Conservation (phyloP, 2,888 invertebrate genomes). For the Idaea biselata region DNA sequence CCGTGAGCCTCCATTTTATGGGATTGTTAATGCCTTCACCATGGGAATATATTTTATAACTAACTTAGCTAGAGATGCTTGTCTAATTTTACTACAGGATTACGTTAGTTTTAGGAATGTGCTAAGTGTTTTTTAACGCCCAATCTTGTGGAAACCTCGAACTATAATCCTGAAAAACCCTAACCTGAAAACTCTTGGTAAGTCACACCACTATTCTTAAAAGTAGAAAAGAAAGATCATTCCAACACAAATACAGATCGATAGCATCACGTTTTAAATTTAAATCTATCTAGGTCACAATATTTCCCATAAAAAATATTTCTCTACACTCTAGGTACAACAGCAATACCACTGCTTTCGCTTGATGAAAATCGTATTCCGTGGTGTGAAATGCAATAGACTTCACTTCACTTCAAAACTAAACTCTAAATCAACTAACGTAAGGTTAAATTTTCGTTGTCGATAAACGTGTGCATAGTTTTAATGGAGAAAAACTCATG, state of each 20-base stretch:
- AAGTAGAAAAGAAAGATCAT: too few species aligned
- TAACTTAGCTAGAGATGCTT: neutral
- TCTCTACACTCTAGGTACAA: slow-evolving; percentile 33
- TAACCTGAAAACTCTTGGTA: too few species aligned
- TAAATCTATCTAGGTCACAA: neutral
- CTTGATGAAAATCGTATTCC: slow-evolving; percentile 61
- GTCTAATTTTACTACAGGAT: neutral
- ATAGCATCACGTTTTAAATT: slow-evolving; percentile 1
- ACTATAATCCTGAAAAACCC: too few species aligned
- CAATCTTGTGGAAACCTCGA: too few species aligned
- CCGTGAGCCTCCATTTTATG: slow-evolving; percentile 19
- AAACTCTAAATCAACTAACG: slow-evolving; percentile 26
- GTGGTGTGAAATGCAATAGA: slow-evolving; percentile 56
- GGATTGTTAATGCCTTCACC: slow-evolving; percentile 15
- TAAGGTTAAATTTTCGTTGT: slow-evolving; percentile 26
- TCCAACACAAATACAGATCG: neutral
- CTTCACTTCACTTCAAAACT: slow-evolving; percentile 27
- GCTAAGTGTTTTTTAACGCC: too few species aligned
- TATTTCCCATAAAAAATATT: slow-evolving; percentile 23
- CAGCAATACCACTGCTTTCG: slow-evolving; percentile 58
- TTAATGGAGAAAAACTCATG: slow-evolving; percentile 45
- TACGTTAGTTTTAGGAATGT: too few species aligned
- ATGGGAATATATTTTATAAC: neutral
- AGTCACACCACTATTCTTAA: too few species aligned
- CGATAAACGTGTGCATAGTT: slow-evolving; percentile 28